A percentile compares a stretch with the other conserved stretches of the same genome.
Conservation (phyloP, 92 coral and sea anemone genomes). For the Umimayanthus chanpuru region DNA sequence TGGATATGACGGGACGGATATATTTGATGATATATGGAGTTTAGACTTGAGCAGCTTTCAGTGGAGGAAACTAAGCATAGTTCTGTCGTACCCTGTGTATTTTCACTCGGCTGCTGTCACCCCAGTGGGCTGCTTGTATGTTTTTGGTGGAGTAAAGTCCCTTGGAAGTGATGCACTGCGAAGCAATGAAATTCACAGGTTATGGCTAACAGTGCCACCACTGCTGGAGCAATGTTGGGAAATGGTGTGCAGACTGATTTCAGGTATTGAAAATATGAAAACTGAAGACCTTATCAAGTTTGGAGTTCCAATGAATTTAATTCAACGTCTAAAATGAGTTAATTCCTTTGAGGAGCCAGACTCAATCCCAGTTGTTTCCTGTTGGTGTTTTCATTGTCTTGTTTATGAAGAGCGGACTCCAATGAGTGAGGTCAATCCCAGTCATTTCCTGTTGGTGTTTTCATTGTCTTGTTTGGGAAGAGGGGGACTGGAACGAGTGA, state of each 20-base stretch:
- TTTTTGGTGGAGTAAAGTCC: constrained; percentile 94
- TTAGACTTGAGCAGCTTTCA: constrained; percentile 73
- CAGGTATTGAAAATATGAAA: constrained; percentile 39
- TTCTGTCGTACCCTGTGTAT: constrained; percentile 80
- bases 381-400: no score
- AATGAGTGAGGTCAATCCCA: no score
- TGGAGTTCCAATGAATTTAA: constrained; percentile 65
- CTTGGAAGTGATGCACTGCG: constrained; percentile 61
- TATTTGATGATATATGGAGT: constrained; percentile 90
- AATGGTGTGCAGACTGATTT: constrained; percentile 54
- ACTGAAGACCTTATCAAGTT: constrained; percentile 46
- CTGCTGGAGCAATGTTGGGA: constrained; percentile 72
- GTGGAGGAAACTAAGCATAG: constrained; percentile 78
- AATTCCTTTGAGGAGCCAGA: no score
- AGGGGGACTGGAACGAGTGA: no score
- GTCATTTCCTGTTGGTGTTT: no score
- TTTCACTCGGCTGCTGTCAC: constrained; percentile 97
- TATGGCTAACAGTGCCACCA: constrained; percentile 82
- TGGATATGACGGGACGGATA: constrained; percentile 75
- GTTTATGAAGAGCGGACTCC: no score
- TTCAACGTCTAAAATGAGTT: constrained; percentile 28
- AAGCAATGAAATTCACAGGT: constrained; percentile 74
- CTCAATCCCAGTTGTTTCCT: no score
- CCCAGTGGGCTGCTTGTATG: constrained; percentile 85
- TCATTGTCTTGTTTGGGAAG: no score